These are phyloP conservation scores for Myrmecobius fasciatus DNA, from an alignment of 2,113 vertebrate genomes.

Conservation along the genomic window DNA sequence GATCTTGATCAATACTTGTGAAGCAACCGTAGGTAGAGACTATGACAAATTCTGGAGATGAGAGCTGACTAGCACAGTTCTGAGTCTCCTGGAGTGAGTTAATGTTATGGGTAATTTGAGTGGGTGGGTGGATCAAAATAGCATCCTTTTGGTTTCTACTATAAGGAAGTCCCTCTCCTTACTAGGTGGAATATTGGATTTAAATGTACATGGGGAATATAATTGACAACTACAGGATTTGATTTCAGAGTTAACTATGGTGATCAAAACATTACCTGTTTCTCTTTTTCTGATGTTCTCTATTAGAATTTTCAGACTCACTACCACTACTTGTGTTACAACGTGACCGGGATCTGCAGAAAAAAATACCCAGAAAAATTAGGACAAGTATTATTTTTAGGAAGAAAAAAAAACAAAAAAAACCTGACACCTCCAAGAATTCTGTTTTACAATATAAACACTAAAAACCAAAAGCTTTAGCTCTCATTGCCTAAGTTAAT, in stretches of 20 bases:
- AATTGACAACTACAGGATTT: background rate
- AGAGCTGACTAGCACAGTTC: background rate
- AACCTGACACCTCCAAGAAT: background rate
- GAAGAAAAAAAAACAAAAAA: background rate
- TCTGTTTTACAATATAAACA: slow-evolving; percentile 37
- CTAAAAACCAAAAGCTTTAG: slow-evolving; percentile 15
- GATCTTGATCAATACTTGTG: background rate
- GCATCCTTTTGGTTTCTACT: background rate
- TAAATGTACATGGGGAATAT: background rate
- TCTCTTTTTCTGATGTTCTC: slow-evolving; percentile 91
- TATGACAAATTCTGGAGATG: background rate
- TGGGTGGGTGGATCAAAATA: background rate
- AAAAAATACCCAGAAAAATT: slow-evolving; percentile 40
- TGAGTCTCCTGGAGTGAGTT: background rate
- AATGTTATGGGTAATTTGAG: background rate
- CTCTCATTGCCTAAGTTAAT: background rate
- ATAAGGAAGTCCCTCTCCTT: background rate
- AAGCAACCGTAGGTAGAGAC: background rate
- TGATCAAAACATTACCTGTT: slow-evolving; percentile 83
- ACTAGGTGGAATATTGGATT: background rate
- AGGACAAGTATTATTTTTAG: slow-evolving; percentile 4
- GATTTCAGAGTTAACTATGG: background rate
- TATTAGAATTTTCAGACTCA: slow-evolving; percentile 91
- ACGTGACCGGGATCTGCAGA: slow-evolving; percentile 89
- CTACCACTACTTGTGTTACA: slow-evolving; percentile 94